These are phyloP conservation scores for Calliphora vomitoria DNA, from an alignment of 2,888 invertebrate species.

Conservation along the genomic window DNA sequence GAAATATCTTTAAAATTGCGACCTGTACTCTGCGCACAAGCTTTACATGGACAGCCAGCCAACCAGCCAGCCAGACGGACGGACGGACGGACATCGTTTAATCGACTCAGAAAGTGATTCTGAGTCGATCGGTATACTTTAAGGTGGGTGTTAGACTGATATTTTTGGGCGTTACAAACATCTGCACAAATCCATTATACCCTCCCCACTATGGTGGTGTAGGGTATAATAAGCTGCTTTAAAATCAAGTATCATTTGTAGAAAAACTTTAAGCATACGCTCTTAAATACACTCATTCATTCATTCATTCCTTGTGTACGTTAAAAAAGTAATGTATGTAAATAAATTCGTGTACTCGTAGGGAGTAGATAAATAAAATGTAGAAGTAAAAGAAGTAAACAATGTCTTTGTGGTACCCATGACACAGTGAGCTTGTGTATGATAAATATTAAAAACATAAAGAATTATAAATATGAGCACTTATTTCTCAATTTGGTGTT, in stretches of 20 bases:
- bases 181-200: too few species aligned
- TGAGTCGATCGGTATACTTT: too few species aligned
- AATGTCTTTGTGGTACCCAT: slow-evolving; percentile 57
- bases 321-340: background rate
- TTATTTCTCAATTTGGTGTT: slow-evolving; percentile 46
- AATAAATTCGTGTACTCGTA: slow-evolving; percentile 1
- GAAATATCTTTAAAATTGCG: too few species aligned
- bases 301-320: background rate
- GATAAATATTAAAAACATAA: slow-evolving; percentile 23
- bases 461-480: slow-evolving; percentile 54
- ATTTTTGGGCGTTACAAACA: too few species aligned
- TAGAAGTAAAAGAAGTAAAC: slow-evolving; percentile 38
- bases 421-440: slow-evolving; percentile 64
- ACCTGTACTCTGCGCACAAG: too few species aligned
- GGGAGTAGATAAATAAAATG: background rate
- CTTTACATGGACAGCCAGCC: too few species aligned
- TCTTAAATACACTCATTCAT: background rate
- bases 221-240: slow-evolving; percentile 45
- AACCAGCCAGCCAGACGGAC: too few species aligned
- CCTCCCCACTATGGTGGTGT: too few species aligned
- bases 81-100: too few species aligned
- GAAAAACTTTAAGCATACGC: slow-evolving; percentile 25
- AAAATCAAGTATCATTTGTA: slow-evolving; percentile 45
- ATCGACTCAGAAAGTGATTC: too few species aligned
- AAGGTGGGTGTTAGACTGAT: too few species aligned